A percentile compares a stretch with the other conserved stretches of the same genome.
These are phyloP conservation scores for fruit fly (Drosophila melanogaster) DNA, from an alignment of 1,140 invertebrate species.

Conservation along the genomic window DNA sequence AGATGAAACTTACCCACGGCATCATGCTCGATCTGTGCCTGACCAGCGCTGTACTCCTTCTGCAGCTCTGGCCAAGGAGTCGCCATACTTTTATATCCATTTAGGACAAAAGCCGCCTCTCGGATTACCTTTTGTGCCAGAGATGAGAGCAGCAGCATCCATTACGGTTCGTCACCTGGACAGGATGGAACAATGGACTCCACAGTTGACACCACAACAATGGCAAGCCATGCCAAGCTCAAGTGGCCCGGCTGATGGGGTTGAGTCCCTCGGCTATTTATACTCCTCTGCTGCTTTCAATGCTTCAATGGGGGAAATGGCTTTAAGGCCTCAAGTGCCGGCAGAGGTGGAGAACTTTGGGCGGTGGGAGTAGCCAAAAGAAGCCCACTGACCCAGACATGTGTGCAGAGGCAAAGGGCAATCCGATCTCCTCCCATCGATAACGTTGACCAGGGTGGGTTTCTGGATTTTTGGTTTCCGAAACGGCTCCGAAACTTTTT, in stretches of 20 bases:
- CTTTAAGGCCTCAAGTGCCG: constrained; percentile 63
- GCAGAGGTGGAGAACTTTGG: not conserved
- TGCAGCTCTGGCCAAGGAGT: constrained; percentile 33
- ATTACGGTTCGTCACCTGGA: constrained; percentile 76
- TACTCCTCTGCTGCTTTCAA: constrained; percentile 25
- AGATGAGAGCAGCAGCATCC: constrained; percentile 42
- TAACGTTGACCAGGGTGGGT: constrained; percentile 19
- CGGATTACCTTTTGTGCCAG: constrained; percentile 75
- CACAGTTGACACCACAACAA: constrained; percentile 74
- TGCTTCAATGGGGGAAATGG: constrained; percentile 29
- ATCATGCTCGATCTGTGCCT: constrained; percentile 52
- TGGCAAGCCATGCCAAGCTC: constrained; percentile 18
- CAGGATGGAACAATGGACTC: constrained; percentile 61
- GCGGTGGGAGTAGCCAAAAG: constrained; percentile 29
- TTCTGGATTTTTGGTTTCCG: constrained; percentile 5
- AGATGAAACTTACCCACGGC: constrained; percentile 65
- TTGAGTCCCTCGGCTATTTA: constrained; percentile 58
- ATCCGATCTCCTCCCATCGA: not conserved
- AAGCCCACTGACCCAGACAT: constrained; percentile 77
- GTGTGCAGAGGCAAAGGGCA: constrained; percentile 40
- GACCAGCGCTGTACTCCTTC: constrained; percentile 51
- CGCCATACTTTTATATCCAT: constrained; percentile 56
- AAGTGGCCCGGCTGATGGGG: constrained; percentile 28
- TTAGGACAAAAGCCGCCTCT: constrained; percentile 45
- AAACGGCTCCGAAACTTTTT: constrained; percentile 10